Base-by-base conservation (phyloP, 2,888 invertebrate species). In the Apamea crenata region DNA sequence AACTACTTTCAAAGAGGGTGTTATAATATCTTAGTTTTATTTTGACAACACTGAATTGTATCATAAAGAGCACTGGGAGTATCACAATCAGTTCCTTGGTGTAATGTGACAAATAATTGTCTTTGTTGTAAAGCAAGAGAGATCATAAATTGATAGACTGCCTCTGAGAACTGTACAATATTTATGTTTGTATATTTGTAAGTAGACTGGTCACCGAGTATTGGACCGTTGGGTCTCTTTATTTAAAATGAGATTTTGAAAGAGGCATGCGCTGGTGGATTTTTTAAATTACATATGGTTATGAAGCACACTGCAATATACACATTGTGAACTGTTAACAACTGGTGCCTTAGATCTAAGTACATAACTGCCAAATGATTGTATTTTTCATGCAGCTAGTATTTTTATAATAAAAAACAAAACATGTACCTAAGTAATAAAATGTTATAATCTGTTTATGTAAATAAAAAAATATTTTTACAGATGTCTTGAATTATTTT, bases 381-480 rank as follows among this genome's bases (percentile, higher is more conserved):
- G 29, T 84, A 87, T 74, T 84, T 74, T 76, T 77, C 74, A 76
- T 77, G 87, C 82, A 87, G 74, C 83, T 84, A 74, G 76, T 85
- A 84, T 88, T 89, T 84, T 84, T 85, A 76, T 82, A 79, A 83
- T 77, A 81, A 71, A 56, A 77, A 78, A 77, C 32, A 36, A 68
- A 80, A 74, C 16, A 63, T 83, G 44, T 75, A 56, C 5, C n/a
- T 59, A 80, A 76, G 56, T 78, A 77, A 80, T 86, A 74, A 85
- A 80, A 87, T 84, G 50, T 61, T 77, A 63, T 85, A 69, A 74
- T 67, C 85, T 85, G 63, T 86, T 84, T 70, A 87, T 93, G 92
- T 92, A 91, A 92, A 92, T 91, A 91, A 91, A 91, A 50, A 82
- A 83, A 83, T 82, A 77, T 85, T 89, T 89, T 90, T 88, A 84